Percentiles rank a stretch among this genome's conserved stretches.
These are phyloP conservation scores for Monoplex corrugatus DNA, from an alignment of 2,888 invertebrate species.

Conservation along the genomic window DNA sequence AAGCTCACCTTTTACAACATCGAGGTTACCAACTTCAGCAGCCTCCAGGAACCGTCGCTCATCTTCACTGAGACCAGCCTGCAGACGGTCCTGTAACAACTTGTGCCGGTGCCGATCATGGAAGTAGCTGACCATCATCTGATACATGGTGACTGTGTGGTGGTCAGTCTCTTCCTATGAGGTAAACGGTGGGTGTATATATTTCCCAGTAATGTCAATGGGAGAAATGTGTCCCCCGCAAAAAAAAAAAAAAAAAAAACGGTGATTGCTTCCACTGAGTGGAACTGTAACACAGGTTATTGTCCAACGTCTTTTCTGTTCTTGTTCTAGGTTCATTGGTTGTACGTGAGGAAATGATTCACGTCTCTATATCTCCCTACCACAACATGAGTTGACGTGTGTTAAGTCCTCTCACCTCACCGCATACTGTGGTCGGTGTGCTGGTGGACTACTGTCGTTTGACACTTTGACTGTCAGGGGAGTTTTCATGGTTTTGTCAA, in stretches of 20 bases:
- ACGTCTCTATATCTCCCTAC: too few relatives aligned
- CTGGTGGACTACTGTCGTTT: too few relatives aligned
- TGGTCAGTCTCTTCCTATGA: background rate
- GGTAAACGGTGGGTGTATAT: background rate
- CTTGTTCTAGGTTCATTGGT: too few relatives aligned
- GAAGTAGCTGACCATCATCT: constrained; percentile 57
- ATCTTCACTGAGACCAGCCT: constrained; percentile 63
- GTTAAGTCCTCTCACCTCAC: too few relatives aligned
- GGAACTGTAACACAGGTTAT: background rate
- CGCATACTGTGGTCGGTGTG: too few relatives aligned
- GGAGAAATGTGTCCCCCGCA: background rate
- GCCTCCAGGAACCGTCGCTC: constrained; percentile 64
- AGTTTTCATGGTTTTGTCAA: too few relatives aligned
- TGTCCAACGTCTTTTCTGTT: too few relatives aligned
- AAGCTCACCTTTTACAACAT: constrained; percentile 59
- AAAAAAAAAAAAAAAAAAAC: background rate
- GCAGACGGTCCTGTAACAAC: constrained; percentile 63
- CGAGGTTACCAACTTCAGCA: constrained; percentile 67
- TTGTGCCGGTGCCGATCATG: constrained; percentile 53
- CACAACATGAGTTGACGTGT: too few relatives aligned
- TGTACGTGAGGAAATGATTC: too few relatives aligned
- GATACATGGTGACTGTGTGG: constrained; percentile 40
- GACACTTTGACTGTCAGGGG: too few relatives aligned
- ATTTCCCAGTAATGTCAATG: background rate
- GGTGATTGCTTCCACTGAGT: background rate